These are phyloP conservation scores for Fratercula arctica DNA, from an alignment of 2,797 vertebrate genomes.

Conservation along the genomic window DNA sequence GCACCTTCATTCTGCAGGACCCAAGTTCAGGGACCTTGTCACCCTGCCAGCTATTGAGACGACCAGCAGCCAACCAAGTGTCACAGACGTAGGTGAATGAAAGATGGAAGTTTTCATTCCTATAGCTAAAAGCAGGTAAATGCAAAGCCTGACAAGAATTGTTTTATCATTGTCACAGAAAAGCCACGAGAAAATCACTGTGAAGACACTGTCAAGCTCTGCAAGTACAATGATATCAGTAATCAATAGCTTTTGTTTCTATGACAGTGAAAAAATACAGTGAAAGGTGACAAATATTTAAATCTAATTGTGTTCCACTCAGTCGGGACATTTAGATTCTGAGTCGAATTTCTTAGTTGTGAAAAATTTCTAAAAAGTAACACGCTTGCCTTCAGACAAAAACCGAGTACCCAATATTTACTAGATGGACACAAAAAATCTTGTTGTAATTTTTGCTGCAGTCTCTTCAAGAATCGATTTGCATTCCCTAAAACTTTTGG, in stretches of 20 bases:
- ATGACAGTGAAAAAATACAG: neutral
- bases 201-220: neutral
- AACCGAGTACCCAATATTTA: neutral
- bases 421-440: neutral
- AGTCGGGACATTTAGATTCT: neutral
- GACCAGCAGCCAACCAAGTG: rapidly evolving
- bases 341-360: neutral
- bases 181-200: neutral
- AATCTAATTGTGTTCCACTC: neutral
- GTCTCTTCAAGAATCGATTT: neutral
- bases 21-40: neutral
- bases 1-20: neutral
- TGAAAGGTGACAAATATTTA: neutral
- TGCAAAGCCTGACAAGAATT: neutral
- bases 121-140: neutral
- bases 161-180: neutral
- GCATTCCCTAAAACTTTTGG: neutral
- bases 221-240: neutral
- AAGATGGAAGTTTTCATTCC: neutral
- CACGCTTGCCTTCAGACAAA: neutral
- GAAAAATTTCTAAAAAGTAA: neutral
- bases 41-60: neutral
- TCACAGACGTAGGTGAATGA: neutral
- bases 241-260: neutral
- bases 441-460: neutral